A percentile compares a stretch with the other conserved stretches of the same genome.
Evolutionary conservation across 1,140 invertebrate genomes (phyloP).

Genomic region (Monomorium pharaonis): DNA sequence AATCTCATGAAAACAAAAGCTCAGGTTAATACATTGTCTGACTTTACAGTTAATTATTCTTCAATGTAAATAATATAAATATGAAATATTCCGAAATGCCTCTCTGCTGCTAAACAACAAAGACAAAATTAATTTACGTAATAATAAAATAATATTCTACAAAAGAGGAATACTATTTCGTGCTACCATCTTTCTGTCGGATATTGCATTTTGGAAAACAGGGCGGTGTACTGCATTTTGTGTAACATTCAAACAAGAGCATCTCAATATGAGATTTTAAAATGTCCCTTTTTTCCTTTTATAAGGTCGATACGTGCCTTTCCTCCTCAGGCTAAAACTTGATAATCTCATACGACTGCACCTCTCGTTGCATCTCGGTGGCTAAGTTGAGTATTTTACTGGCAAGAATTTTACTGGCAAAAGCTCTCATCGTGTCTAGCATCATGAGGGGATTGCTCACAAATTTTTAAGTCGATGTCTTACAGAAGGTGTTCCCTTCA

Average conservation of each 20-base stretch:
- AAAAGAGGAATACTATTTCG: background rate
- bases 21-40: background rate
- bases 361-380: background rate
- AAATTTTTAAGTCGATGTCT: slow-evolving; percentile 49
- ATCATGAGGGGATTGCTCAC: slow-evolving; percentile 22
- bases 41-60: background rate
- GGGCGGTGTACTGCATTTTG: background rate
- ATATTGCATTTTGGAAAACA: background rate
- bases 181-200: background rate
- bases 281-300: slow-evolving; percentile 22
- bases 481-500: background rate
- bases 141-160: background rate
- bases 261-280: slow-evolving; percentile 42
- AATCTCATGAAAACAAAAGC: background rate
- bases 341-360: slow-evolving; percentile 28
- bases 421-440: slow-evolving; percentile 26
- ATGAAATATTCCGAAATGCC: background rate
- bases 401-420: background rate
- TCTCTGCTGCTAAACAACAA: background rate
- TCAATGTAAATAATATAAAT: slow-evolving; percentile 13
- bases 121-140: background rate
- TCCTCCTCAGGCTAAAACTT: slow-evolving; percentile 1
- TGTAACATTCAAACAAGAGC: background rate
- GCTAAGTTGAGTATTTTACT: slow-evolving; percentile 25
- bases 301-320: slow-evolving; percentile 18